These are phyloP conservation scores for Myrmecobius fasciatus DNA, from an alignment of 2,113 vertebrate genomes.

Conservation along the genomic window DNA sequence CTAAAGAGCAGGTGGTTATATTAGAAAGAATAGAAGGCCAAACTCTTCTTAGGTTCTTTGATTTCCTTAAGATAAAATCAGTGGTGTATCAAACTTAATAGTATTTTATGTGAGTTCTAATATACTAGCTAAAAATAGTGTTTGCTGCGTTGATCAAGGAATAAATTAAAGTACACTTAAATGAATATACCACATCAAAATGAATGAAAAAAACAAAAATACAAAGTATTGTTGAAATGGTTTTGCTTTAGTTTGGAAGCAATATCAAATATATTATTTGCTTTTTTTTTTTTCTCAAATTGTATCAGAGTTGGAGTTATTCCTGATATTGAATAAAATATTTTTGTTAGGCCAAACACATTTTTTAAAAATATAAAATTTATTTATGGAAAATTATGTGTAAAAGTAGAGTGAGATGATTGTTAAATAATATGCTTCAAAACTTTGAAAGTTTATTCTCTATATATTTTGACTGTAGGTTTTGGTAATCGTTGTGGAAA, in stretches of 20 bases:
- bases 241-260: not conserved
- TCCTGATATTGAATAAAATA: constrained; percentile 4
- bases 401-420: not conserved
- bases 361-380: constrained; percentile 25
- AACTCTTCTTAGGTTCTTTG: not conserved
- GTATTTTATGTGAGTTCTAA: constrained; percentile 45
- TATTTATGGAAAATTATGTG: not conserved
- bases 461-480: constrained; percentile 83
- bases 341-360: constrained; percentile 4
- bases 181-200: not conserved
- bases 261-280: not conserved
- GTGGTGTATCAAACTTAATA: not conserved
- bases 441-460: constrained; percentile 36
- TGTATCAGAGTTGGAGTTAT: constrained; percentile 1
- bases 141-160: constrained; percentile 3
- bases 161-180: constrained; percentile 2
- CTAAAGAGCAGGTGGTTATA: constrained; percentile 16
- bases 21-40: constrained; percentile 25
- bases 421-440: constrained; percentile 16
- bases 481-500: constrained; percentile 93
- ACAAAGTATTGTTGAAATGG: not conserved
- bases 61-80: constrained; percentile 29
- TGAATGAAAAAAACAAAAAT: constrained; percentile 25
- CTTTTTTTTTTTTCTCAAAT: not conserved
- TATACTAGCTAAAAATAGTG: constrained; percentile 6